Percentiles rank a stretch among this genome's conserved stretches.
phyloP scores from a whole-genome alignment of 2,797 vertebrate species.

The Ctenosaura bakeri region DNA sequence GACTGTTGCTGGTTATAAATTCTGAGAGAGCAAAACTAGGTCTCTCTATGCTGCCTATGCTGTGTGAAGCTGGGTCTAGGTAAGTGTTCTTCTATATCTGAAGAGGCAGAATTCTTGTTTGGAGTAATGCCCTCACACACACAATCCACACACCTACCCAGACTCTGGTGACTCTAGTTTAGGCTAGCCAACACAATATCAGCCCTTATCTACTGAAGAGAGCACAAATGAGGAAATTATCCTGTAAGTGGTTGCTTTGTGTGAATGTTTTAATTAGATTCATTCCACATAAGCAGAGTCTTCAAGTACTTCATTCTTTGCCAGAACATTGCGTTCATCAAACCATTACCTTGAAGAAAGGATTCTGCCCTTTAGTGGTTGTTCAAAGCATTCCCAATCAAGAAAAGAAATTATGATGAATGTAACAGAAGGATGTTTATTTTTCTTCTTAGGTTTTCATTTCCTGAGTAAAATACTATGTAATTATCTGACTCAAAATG shows the following conservation, averaged over 20 bases:
- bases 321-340: not conserved
- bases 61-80: too few relatives aligned
- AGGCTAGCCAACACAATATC: not conserved
- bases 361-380: not conserved
- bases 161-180: not conserved
- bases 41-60: too few relatives aligned
- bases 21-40: too few relatives aligned
- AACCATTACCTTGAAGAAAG: not conserved
- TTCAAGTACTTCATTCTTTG: not conserved
- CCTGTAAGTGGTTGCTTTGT: not conserved
- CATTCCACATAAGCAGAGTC: not conserved
- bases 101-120: too few relatives aligned
- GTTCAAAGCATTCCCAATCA: not conserved
- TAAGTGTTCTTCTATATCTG: too few relatives aligned
- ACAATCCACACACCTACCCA: not conserved
- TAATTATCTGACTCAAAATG: too few relatives aligned
- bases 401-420: not conserved
- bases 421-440: not conserved
- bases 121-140: too few relatives aligned
- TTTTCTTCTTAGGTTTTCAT: not conserved
- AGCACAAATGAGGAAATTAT: slow-evolving; percentile 5
- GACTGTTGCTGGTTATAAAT: too few relatives aligned
- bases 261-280: not conserved
- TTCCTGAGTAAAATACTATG: too few relatives aligned
- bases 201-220: not conserved